Evolutionary conservation across 2,888 invertebrate species (phyloP).

Genomic region (Polydrusus pterygomalis): DNA sequence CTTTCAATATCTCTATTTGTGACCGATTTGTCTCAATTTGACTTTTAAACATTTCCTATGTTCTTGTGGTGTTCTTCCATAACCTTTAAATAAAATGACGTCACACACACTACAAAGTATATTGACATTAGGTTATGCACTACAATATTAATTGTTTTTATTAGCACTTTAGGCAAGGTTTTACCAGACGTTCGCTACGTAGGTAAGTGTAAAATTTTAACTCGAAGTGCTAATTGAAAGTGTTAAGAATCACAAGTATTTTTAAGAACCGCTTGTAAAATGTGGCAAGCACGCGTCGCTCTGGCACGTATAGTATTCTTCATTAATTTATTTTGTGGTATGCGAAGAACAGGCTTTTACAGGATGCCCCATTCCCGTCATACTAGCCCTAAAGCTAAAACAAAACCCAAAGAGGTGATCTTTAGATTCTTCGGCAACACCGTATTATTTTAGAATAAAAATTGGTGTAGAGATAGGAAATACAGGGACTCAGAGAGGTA

Average conservation of each 20-base stretch:
- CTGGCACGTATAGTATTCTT: not conserved
- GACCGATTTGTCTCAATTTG: too few relatives aligned
- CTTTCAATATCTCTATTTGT: too few relatives aligned
- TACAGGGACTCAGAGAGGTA: too few relatives aligned
- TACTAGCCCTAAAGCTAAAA: too few relatives aligned
- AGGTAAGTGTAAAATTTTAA: slow-evolving; percentile 13
- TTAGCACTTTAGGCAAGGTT: not conserved
- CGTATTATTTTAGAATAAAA: too few relatives aligned
- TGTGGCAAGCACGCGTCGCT: slow-evolving; percentile 11
- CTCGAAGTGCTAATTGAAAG: slow-evolving; percentile 1
- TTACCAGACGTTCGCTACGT: slow-evolving; percentile 16
- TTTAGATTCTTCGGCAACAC: too few relatives aligned
- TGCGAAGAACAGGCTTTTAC: too few relatives aligned
- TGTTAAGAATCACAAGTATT: slow-evolving; percentile 15
- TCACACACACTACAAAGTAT: not conserved
- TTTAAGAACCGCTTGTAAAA: slow-evolving; percentile 15
- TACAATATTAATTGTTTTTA: slow-evolving; percentile 2
- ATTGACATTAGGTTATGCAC: not conserved
- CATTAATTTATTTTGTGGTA: not conserved
- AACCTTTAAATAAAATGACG: not conserved
- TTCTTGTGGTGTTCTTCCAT: too few relatives aligned
- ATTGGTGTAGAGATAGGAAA: too few relatives aligned
- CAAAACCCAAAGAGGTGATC: too few relatives aligned
- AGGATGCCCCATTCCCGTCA: too few relatives aligned
- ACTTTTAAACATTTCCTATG: too few relatives aligned